A percentile compares a stretch with the other conserved stretches of the same genome.
phyloP scores from a whole-genome alignment of 64 coral and sea anemone genomes.

The Montipora cactus region DNA sequence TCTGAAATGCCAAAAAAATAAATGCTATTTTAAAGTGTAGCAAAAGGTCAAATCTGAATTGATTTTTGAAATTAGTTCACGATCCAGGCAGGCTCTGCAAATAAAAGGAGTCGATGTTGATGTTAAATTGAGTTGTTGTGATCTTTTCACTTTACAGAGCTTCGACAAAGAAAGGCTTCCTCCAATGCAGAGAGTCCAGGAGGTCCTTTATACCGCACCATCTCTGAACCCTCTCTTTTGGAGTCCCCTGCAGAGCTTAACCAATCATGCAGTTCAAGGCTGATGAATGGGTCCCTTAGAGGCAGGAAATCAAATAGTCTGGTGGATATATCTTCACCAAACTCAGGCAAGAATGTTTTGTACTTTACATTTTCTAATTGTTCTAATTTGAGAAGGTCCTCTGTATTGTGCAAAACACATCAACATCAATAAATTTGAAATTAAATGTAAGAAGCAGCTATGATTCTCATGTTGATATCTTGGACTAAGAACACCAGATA shows the following conservation, averaged over 20 bases:
- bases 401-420: no score
- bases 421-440: no score
- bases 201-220: conserved; percentile 63
- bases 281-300: not conserved
- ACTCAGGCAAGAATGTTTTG: not conserved
- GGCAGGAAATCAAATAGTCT: conserved; percentile 49
- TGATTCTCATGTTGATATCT: no score
- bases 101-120: not conserved
- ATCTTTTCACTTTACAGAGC: conserved; percentile 58
- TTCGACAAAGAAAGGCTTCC: conserved; percentile 76
- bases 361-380: no score
- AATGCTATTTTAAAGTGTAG: no score
- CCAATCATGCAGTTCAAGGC: not conserved
- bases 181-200: conserved; percentile 37
- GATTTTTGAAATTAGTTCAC: no score
- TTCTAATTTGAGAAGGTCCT: no score
- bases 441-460: no score
- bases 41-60: no score
- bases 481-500: no score
- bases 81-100: no score
- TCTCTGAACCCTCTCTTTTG: conserved; percentile 73
- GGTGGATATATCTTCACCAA: not conserved
- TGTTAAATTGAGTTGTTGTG: not conserved
- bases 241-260: conserved; percentile 41
- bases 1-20: no score